Evolutionary conservation across 2,113 vertebrate genomes (phyloP).

Genomic region (Emydocephalus ijimae): DNA sequence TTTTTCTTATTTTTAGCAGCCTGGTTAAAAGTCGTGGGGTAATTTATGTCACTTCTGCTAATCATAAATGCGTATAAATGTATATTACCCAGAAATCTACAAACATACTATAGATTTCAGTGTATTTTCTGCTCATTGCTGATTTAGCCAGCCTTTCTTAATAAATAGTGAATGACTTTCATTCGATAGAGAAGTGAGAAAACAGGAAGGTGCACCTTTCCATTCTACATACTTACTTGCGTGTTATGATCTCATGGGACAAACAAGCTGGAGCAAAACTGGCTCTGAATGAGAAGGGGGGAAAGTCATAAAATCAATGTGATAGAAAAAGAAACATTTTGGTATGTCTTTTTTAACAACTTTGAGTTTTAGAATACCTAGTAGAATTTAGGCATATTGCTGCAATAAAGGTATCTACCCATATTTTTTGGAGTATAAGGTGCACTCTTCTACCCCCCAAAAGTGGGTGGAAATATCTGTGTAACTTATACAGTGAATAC

Average conservation of each 20-base stretch:
- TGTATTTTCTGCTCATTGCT: background rate
- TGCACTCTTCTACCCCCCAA: too few relatives aligned
- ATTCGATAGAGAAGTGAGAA: background rate
- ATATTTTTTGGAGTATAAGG: too few relatives aligned
- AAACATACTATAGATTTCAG: background rate
- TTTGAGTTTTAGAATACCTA: background rate
- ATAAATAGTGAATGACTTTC: background rate
- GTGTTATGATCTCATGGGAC: conserved; percentile 94
- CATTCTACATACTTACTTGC: conserved; percentile 79
- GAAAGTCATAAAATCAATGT: conserved; percentile 20
- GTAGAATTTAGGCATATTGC: background rate
- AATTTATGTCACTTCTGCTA: background rate
- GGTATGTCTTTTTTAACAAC: background rate
- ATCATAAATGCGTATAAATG: background rate
- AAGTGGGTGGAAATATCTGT: too few relatives aligned
- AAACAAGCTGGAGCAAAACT: conserved; percentile 96
- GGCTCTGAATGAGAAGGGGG: conserved; percentile 72
- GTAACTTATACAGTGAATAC: too few relatives aligned
- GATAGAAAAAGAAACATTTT: conserved; percentile 21
- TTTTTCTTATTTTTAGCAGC: background rate
- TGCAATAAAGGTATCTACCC: background rate
- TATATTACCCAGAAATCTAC: background rate
- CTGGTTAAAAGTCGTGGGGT: too few relatives aligned
- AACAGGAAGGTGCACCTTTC: background rate
- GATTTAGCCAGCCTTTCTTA: background rate